Evolutionary conservation across 2,888 invertebrate genomes (phyloP), one percentile per base, ranked within the genome.

Genomic region (Agrenia bidenticulata): DNA sequence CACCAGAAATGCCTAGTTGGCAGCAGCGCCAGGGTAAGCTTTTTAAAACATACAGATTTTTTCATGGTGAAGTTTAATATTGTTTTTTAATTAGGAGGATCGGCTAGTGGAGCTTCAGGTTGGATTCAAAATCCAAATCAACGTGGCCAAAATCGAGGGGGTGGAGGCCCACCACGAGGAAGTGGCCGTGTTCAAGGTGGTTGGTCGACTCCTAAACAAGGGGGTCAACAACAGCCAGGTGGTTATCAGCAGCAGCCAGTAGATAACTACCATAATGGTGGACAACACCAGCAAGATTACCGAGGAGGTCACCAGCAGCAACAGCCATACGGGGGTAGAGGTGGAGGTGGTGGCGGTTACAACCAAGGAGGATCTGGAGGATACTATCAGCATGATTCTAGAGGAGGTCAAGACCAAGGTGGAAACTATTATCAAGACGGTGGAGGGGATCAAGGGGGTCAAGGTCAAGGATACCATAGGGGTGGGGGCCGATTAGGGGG

Each of bases 1-100:
- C 95, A 0, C 95, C 95, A 0, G 97, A 97, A 82, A 96, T 97
- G 94, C 97, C 97, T 0, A 88, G 93, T 0, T 97, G 96, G 92
- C 88, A 89, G 78, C 90, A 92, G 77, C 77, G 82, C 54, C 72
- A 75, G 53, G 67, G 73, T 58, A 45, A n/a, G n/a, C n/a, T n/a
- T n/a, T n/a, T n/a, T n/a, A n/a, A n/a, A n/a, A n/a, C n/a, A n/a
- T n/a, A n/a, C n/a, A n/a, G n/a, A n/a, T n/a, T n/a, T 45, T 45
- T 45, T 45, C n/a, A 15, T 15, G n/a, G 19, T 15, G n/a, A 45
- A 45, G 45, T 5, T 45, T 45, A 19, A 45, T 15, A 23, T 51
- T 51, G 2, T 55, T 9, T 27, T 55, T 11, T 27, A 83, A 0
- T 77, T 83, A 37, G 84, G 83, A 37, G 74, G 77, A 19, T 77